Conservation (phyloP, 2,797 vertebrate species). For the Natrix natrix region DNA sequence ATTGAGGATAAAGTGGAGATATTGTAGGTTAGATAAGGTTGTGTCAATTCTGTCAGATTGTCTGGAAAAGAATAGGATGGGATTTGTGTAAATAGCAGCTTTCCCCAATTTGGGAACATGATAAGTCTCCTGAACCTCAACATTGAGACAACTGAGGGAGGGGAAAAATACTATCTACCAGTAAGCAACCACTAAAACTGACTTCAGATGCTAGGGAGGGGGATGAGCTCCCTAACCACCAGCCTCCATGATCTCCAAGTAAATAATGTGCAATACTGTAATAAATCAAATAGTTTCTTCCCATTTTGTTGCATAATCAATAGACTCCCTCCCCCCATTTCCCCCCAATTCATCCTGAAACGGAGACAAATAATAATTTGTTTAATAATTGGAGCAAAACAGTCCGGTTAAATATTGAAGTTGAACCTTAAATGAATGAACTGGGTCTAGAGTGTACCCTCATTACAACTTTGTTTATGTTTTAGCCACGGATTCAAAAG, state of each 20-base stretch:
- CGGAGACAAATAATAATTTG: not conserved
- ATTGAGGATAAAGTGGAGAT: not conserved
- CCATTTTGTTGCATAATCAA: not conserved
- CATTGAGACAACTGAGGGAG: not conserved
- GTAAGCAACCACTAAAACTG: not conserved
- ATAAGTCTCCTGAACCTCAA: not conserved
- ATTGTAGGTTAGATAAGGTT: not conserved
- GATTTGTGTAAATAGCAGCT: not conserved
- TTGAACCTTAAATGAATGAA: not conserved
- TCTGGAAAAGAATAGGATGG: not conserved
- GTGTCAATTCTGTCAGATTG: not conserved
- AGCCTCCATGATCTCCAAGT: not conserved
- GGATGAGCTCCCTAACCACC: not conserved
- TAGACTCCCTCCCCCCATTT: not conserved
- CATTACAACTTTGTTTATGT: not conserved
- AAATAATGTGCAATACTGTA: too few relatives aligned
- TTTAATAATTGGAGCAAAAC: not conserved
- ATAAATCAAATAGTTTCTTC: not conserved
- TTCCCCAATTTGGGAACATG: not conserved
- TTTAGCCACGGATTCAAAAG: not conserved
- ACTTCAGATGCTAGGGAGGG: not conserved
- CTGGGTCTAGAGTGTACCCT: not conserved
- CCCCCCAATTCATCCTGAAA: not conserved
- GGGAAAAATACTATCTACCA: not conserved
- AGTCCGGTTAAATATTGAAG: not conserved